phyloP scores from a whole-genome alignment of 2,888 invertebrate genomes.

The Apotomis capreana region DNA sequence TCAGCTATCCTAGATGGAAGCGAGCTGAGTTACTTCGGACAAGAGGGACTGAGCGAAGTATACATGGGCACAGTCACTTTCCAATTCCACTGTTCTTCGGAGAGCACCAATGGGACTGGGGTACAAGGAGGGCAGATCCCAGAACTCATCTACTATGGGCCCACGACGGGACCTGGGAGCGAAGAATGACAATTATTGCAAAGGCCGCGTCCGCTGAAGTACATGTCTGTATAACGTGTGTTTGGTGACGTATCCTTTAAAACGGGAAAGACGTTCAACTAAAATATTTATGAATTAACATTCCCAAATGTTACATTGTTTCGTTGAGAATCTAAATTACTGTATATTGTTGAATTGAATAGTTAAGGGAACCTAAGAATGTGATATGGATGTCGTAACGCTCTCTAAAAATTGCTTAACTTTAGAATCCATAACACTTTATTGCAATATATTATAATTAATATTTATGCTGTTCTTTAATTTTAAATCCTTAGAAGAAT shows the following conservation, averaged over 20 bases:
- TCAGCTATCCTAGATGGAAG: conserved; percentile 97
- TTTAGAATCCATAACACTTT: conserved; percentile 60
- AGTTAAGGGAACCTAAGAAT: conserved; percentile 71
- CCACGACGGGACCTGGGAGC: conserved; percentile 81
- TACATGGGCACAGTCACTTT: conserved; percentile 96
- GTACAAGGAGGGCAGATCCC: conserved; percentile 99
- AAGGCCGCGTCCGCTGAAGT: conserved; percentile 61
- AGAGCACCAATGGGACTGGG: conserved; percentile 98
- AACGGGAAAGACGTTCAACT: conserved; percentile 43
- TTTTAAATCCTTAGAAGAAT: conserved; percentile 29
- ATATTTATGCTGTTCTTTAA: conserved; percentile 46
- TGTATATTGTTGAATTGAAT: conserved; percentile 75
- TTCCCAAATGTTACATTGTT: conserved; percentile 71
- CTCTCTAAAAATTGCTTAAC: conserved; percentile 74
- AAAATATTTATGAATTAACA: conserved; percentile 57
- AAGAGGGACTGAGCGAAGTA: conserved; percentile 97
- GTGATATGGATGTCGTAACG: conserved; percentile 82
- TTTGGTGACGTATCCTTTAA: conserved; percentile 43
- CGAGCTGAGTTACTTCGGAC: conserved; percentile 98
- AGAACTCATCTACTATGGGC: conserved; percentile 97
- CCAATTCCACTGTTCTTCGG: conserved; percentile 98
- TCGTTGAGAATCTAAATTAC: conserved; percentile 60
- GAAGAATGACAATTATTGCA: conserved; percentile 77
- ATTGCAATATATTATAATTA: conserved; percentile 60
- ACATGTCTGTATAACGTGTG: conserved; percentile 65